Conservation (phyloP, 2,113 vertebrate species). For the Lycaon pictus region DNA sequence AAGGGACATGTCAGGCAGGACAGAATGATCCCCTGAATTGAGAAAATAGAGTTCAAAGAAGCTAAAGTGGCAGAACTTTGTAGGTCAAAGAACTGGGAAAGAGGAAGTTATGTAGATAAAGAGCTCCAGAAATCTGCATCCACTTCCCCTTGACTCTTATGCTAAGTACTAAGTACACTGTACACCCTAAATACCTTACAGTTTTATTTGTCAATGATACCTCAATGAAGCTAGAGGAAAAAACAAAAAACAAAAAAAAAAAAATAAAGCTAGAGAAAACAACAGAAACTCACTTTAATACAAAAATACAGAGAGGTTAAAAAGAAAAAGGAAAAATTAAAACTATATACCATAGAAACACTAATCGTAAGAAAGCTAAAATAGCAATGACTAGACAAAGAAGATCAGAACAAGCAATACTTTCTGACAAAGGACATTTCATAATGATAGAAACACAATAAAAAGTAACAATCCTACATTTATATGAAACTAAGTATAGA, state of each 20-base stretch:
- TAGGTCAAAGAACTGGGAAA: neutral
- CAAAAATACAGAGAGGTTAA: neutral
- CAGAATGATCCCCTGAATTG: neutral
- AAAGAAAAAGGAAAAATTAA: neutral
- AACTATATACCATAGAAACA: neutral
- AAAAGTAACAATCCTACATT: neutral
- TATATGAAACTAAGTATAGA: neutral
- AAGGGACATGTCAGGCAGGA: neutral
- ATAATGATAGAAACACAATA: neutral
- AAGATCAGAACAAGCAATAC: constrained; percentile 9
- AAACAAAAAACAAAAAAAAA: neutral
- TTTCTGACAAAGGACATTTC: neutral
- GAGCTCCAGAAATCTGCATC: neutral
- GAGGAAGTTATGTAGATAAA: neutral
- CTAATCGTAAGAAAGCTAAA: neutral
- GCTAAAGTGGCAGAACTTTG: neutral
- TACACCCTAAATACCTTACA: neutral
- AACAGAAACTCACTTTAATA: neutral
- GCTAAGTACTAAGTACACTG: neutral
- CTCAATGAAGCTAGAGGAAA: neutral
- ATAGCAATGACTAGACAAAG: neutral
- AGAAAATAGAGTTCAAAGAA: neutral
- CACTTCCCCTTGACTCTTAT: neutral
- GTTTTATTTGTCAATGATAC: neutral
- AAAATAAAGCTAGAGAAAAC: neutral